phyloP scores from a whole-genome alignment of 1,140 invertebrate species.

The Brachionus angularis region DNA sequence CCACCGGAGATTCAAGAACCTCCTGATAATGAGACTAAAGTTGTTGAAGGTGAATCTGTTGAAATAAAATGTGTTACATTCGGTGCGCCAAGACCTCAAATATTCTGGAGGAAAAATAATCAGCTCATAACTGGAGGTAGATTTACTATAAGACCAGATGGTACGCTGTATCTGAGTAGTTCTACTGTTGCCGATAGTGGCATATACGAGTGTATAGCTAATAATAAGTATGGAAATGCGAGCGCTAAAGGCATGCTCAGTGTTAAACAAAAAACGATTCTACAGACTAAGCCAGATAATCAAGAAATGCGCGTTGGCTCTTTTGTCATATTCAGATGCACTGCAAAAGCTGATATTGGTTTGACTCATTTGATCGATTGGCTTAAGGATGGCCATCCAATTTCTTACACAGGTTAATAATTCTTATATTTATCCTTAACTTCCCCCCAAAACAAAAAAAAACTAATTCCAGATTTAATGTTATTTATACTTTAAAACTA shows the following conservation, averaged over 20 bases:
- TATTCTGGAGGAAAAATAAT: constrained; percentile 36
- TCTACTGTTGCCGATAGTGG: constrained; percentile 39
- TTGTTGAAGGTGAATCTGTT: constrained; percentile 30
- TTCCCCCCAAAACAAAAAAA: too few relatives aligned
- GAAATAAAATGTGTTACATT: constrained; percentile 35
- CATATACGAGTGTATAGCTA: constrained; percentile 33
- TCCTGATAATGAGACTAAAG: constrained; percentile 20
- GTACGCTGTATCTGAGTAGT: constrained; percentile 22
- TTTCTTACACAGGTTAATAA: constrained; percentile 44
- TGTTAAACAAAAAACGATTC: constrained; percentile 35
- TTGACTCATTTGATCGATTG: constrained; percentile 39
- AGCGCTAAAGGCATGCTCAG: constrained; percentile 24
- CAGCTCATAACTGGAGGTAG: constrained; percentile 43
- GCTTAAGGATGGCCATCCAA: constrained; percentile 41
- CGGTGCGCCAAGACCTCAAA: constrained; percentile 38
- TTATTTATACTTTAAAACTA: too few relatives aligned
- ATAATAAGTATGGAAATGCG: constrained; percentile 36
- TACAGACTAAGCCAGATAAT: constrained; percentile 39
- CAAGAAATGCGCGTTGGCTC: constrained; percentile 36
- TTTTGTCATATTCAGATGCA: constrained; percentile 44
- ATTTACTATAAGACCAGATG: constrained; percentile 33
- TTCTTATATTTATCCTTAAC: too few relatives aligned
- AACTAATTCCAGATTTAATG: too few relatives aligned
- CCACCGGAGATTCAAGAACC: constrained; percentile 39
- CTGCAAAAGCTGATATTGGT: constrained; percentile 32